Evolutionary conservation across 2,113 vertebrate genomes (phyloP).

Genomic region (Hippotragus niger): DNA sequence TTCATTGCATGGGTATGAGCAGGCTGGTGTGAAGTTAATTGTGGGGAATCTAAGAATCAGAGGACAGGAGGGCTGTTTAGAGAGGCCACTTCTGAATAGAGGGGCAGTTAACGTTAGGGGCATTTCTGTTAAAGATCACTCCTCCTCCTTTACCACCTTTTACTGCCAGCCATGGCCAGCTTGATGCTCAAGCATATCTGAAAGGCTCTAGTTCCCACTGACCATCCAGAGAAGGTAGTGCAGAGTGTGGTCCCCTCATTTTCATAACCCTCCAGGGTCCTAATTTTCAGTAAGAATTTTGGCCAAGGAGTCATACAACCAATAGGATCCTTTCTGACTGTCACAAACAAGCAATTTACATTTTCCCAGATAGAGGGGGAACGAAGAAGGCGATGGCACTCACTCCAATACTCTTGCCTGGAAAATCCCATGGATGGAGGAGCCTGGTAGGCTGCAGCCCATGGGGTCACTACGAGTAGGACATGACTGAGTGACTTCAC

Average conservation of each 20-base stretch:
- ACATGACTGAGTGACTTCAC: too few species aligned
- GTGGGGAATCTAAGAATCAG: neutral
- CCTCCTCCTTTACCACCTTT: neutral
- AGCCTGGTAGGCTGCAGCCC: too few species aligned
- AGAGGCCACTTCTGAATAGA: neutral
- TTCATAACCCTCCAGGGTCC: neutral
- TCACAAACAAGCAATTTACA: neutral
- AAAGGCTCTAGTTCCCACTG: neutral
- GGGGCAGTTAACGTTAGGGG: neutral
- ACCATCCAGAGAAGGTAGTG: neutral
- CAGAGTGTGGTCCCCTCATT: neutral
- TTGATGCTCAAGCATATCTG: neutral
- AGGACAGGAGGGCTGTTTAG: neutral
- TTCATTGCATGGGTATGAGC: neutral
- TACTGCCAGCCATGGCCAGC: neutral
- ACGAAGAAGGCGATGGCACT: neutral
- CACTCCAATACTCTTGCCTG: neutral
- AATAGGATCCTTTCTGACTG: neutral
- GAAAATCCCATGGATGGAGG: neutral
- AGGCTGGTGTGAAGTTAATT: neutral
- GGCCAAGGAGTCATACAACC: neutral
- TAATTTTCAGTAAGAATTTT: neutral
- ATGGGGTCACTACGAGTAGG: accelerated
- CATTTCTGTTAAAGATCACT: neutral
- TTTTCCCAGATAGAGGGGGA: neutral